Conservation (phyloP, 2,113 vertebrate genomes). For the crab-eating macaque (Macaca fascicularis) region T2T-MFA8v1.1 NC_088388.1:94296001-94296500, state of each 20-base stretch:
- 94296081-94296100: not conserved
- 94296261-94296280: slow-evolving; percentile 32
- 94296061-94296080: not conserved
- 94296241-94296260: slow-evolving; percentile 19
- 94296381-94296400: not conserved
- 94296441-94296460: not conserved
- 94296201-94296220: slow-evolving; percentile 48
- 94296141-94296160: not conserved
- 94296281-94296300: slow-evolving; percentile 15
- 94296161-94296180: slow-evolving; percentile 26
- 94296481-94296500: not conserved
- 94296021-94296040: not conserved
- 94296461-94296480: not conserved
- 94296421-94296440: not conserved
- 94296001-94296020: not conserved
- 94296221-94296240: not conserved
- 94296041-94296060: not conserved
- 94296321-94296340: slow-evolving; percentile 1
- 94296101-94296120: not conserved
- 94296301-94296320: slow-evolving; percentile 48
- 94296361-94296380: not conserved
- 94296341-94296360: slow-evolving; percentile 24
- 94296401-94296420: not conserved
- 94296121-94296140: slow-evolving; percentile 7
- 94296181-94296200: slow-evolving; percentile 1